A percentile compares a stretch with the other conserved stretches of the same genome.
These are phyloP conservation scores for Epinotia nisella DNA, from an alignment of 2,888 invertebrate genomes.

Conservation along the genomic window DNA sequence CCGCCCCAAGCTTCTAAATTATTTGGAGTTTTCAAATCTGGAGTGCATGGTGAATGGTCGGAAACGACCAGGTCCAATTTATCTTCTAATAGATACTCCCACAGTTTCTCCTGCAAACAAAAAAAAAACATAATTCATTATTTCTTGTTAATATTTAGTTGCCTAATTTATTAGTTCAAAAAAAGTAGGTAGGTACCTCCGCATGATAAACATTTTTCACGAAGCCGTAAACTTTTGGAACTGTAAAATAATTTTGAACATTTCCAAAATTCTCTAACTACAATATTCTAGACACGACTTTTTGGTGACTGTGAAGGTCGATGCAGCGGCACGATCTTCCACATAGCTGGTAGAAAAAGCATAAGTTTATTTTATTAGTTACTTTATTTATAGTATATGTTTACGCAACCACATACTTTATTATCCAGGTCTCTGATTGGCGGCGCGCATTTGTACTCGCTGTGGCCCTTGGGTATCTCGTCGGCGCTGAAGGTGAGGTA, in stretches of 20 bases:
- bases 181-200: too few species aligned
- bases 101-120: conserved; percentile 82
- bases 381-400: too few species aligned
- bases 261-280: too few species aligned
- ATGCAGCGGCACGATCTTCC: too few species aligned
- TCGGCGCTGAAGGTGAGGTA: conserved; percentile 87
- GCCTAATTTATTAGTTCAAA: background rate
- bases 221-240: background rate
- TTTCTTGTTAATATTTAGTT: background rate
- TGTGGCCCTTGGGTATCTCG: conserved; percentile 85
- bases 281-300: too few species aligned
- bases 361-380: too few species aligned
- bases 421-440: conserved; percentile 87
- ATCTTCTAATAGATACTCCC: conserved; percentile 85
- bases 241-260: background rate
- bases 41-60: conserved; percentile 88
- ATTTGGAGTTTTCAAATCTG: conserved; percentile 86
- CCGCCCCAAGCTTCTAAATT: conserved; percentile 90
- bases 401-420: conserved; percentile 76
- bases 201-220: background rate
- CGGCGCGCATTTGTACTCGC: conserved; percentile 90
- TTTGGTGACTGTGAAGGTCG: too few species aligned
- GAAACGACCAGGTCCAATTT: conserved; percentile 87
- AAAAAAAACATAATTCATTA: background rate
- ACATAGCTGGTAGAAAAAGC: too few species aligned